Evolutionary conservation across 2,888 invertebrate genomes (phyloP).

Genomic region (Coleophora flavipennella): DNA sequence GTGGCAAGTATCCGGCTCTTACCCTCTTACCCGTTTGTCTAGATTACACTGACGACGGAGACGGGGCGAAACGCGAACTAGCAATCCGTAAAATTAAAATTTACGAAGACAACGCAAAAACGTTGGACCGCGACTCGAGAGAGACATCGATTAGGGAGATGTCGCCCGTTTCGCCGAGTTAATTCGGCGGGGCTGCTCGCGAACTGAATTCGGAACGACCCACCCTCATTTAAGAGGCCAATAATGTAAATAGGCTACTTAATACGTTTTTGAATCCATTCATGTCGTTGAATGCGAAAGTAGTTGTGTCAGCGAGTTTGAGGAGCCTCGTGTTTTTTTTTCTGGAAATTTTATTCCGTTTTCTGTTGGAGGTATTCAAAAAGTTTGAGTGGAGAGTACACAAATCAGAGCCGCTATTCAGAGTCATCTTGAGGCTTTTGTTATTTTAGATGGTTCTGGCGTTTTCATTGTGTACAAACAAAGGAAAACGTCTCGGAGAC

Average conservation of each 20-base stretch:
- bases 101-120: slow-evolving; percentile 25
- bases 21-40: slow-evolving; percentile 25
- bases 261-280: neutral
- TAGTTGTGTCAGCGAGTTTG: no score
- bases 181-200: slow-evolving; percentile 11
- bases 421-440: no score
- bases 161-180: slow-evolving; percentile 12
- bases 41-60: slow-evolving; percentile 26
- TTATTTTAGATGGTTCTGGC: no score
- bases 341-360: no score
- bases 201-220: slow-evolving; percentile 3
- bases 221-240: neutral
- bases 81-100: slow-evolving; percentile 44
- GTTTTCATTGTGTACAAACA: no score
- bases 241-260: neutral
- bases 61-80: slow-evolving; percentile 23
- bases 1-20: no score
- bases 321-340: no score
- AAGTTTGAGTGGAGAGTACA: no score
- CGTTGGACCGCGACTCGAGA: slow-evolving; percentile 11
- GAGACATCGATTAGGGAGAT: slow-evolving; percentile 23
- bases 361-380: no score
- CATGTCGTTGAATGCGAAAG: neutral
- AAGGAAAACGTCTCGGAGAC: no score
- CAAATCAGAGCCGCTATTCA: no score